Evolutionary conservation across 2,797 vertebrate genomes (phyloP).

Genomic region (Crax fasciolata): DNA sequence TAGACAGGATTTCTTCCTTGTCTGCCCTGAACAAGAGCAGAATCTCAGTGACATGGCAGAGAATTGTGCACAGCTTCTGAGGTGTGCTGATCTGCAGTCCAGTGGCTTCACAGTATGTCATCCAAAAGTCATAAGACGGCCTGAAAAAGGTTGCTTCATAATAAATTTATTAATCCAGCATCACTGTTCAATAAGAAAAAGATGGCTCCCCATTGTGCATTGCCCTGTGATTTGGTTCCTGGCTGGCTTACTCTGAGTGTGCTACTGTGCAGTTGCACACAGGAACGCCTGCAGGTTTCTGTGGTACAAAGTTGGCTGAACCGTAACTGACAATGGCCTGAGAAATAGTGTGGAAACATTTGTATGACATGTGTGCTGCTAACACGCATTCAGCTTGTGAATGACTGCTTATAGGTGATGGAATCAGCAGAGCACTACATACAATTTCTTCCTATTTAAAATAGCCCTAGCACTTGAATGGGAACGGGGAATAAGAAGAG

Average conservation of each 20-base stretch:
- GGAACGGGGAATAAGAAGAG: not conserved
- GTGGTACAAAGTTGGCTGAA: not conserved
- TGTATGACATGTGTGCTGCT: not conserved
- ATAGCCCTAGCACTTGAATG: not conserved
- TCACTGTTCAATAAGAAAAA: not conserved
- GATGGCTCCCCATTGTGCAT: not conserved
- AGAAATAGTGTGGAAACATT: not conserved
- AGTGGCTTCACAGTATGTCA: no score
- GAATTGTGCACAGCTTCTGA: not conserved
- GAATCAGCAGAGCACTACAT: not conserved
- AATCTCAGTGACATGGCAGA: not conserved
- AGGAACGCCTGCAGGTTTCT: not conserved
- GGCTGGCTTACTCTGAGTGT: not conserved
- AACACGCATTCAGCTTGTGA: not conserved
- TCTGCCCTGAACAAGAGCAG: not conserved
- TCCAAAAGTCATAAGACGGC: not conserved
- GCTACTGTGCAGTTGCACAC: not conserved
- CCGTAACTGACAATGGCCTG: not conserved
- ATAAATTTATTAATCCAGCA: not conserved
- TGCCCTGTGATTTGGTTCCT: not conserved
- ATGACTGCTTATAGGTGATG: not conserved
- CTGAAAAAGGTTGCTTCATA: not conserved
- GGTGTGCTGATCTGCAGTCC: not conserved
- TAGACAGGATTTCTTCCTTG: not conserved
- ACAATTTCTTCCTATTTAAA: not conserved